These are phyloP conservation scores for Cantharis rustica DNA, from an alignment of 2,888 invertebrate genomes.

Conservation along the genomic window DNA sequence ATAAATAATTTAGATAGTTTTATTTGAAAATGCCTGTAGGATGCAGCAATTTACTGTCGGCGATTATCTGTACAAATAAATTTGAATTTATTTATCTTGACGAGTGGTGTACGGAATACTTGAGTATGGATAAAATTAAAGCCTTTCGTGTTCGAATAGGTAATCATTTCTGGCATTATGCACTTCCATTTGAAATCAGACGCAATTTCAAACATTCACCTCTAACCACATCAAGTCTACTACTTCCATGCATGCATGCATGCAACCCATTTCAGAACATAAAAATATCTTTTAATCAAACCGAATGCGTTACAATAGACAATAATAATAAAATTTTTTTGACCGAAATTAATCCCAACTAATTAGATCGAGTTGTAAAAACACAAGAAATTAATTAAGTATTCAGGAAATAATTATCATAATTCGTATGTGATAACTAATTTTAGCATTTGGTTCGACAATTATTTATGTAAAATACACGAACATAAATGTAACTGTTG, in stretches of 20 bases:
- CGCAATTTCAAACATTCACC: conserved; percentile 1
- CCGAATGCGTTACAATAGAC: background rate
- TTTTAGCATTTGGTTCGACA: conserved; percentile 6
- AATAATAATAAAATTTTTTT: background rate
- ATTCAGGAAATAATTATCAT: conserved; percentile 8
- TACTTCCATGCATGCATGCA: background rate
- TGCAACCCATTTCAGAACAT: background rate
- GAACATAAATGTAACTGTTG: background rate
- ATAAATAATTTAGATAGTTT: conserved; percentile 50
- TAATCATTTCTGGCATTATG: background rate
- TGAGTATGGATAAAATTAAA: background rate
- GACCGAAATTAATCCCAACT: background rate
- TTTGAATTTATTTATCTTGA: conserved; percentile 27
- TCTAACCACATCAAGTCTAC: background rate
- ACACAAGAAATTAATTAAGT: background rate
- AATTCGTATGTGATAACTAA: conserved; percentile 8
- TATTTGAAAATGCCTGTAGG: conserved; percentile 45
- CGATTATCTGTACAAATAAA: conserved; percentile 43
- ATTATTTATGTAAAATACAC: conserved; percentile 11
- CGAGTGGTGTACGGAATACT: background rate
- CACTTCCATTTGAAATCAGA: background rate
- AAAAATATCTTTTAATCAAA: background rate
- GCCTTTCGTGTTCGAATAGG: background rate
- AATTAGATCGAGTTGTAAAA: background rate
- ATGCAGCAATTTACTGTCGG: conserved; percentile 40